phyloP scores from a whole-genome alignment of 2,888 invertebrate genomes.

The Tetragonisca angustula region DNA sequence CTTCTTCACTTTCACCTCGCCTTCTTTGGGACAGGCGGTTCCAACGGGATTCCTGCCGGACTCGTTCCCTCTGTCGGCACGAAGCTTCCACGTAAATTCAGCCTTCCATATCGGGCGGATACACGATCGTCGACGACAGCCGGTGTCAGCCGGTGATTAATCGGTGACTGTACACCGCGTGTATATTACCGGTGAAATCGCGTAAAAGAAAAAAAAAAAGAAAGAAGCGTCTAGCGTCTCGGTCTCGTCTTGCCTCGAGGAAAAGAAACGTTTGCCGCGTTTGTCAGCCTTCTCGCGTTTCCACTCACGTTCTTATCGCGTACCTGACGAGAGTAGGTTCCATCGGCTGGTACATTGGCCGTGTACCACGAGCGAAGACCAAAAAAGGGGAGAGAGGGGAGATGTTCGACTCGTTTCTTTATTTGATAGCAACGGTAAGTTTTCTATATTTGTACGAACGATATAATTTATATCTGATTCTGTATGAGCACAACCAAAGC shows the following conservation, averaged over 20 bases:
- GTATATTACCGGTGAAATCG: constrained; percentile 44
- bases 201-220: constrained; percentile 18
- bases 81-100: constrained; percentile 51
- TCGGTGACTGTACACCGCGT: constrained; percentile 29
- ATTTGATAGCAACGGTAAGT: too few species aligned
- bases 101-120: constrained; percentile 57
- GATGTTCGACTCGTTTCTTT: neutral
- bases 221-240: constrained; percentile 29
- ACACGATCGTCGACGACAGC: constrained; percentile 45
- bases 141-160: constrained; percentile 58
- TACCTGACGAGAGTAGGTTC: neutral
- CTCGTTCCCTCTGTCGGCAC: constrained; percentile 46
- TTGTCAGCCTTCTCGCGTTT: neutral
- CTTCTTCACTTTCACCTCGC: constrained; percentile 51
- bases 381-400: neutral
- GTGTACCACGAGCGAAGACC: neutral
- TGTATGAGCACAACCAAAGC: too few species aligned
- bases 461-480: too few species aligned
- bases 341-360: neutral
- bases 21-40: constrained; percentile 38
- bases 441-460: too few species aligned
- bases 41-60: constrained; percentile 55
- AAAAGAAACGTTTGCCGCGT: constrained; percentile 19
- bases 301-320: constrained; percentile 3
- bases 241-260: constrained; percentile 30